A percentile compares a stretch with the other conserved stretches of the same genome.
phyloP scores from a whole-genome alignment of 37 sponge, comb jelly and placozoan species.

The Trichoplax adhaerens region DNA sequence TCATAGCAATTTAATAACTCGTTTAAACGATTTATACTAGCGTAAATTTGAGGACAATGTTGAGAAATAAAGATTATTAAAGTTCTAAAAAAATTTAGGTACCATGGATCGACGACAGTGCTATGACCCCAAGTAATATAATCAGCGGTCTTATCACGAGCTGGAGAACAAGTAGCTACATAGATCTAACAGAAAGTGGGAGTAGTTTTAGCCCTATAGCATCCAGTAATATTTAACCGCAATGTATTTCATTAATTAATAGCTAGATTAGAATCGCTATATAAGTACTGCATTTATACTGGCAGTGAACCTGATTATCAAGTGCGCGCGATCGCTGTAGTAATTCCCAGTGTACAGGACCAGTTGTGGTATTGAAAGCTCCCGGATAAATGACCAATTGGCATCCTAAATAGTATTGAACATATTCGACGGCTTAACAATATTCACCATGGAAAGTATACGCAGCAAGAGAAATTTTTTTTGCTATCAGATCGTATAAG shows the following conservation, averaged over 20 bases:
- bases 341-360: conserved; percentile 89
- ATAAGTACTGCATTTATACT: conserved; percentile 23
- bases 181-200: conserved; percentile 9
- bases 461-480: neutral
- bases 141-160: conserved; percentile 49
- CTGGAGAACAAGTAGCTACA: conserved; percentile 53
- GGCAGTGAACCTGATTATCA: neutral
- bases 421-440: neutral
- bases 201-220: no score
- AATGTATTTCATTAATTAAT: no score
- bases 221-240: no score
- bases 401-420: conserved; percentile 30
- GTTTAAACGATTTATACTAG: neutral
- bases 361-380: conserved; percentile 93
- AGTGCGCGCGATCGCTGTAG: conserved; percentile 34
- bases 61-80: conserved; percentile 7
- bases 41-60: neutral
- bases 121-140: conserved; percentile 79
- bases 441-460: neutral
- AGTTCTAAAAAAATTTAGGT: conserved; percentile 16
- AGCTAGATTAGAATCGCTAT: conserved; percentile 27
- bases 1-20: neutral
- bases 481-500: neutral
- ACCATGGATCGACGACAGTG: conserved; percentile 64
- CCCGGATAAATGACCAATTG: conserved; percentile 71